Percentiles rank a stretch among this genome's conserved stretches.
Conservation (phyloP, 1,140 invertebrate species). For the Glomeris maerens region DNA sequence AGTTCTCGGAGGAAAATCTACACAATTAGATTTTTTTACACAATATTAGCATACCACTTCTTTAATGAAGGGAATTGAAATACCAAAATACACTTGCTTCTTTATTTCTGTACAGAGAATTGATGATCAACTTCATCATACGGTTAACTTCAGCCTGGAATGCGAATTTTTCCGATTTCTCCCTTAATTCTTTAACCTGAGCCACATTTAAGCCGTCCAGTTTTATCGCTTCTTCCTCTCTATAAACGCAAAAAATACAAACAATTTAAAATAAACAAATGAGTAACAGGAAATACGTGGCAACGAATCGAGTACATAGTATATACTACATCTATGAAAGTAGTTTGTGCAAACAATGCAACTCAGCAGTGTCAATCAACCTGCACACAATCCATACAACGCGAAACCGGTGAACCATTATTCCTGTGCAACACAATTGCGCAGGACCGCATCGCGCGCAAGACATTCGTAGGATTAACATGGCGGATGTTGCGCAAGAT, state of each 20-base stretch:
- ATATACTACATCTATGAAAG: too few species aligned
- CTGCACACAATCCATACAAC: too few species aligned
- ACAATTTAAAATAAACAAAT: too few species aligned
- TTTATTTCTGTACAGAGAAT: constrained; percentile 95
- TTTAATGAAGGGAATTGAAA: not conserved
- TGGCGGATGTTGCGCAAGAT: not conserved
- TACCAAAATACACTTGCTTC: constrained; percentile 44
- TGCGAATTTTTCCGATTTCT: constrained; percentile 79
- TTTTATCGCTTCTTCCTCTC: constrained; percentile 94
- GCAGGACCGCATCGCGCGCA: constrained; percentile 7
- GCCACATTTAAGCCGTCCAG: constrained; percentile 88
- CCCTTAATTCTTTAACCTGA: constrained; percentile 68
- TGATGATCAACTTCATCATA: constrained; percentile 99
- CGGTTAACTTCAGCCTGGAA: constrained; percentile 96
- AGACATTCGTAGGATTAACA: constrained; percentile 1
- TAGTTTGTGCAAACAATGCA: too few species aligned
- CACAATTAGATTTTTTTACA: constrained; percentile 21
- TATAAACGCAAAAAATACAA: too few species aligned
- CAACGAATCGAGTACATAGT: too few species aligned
- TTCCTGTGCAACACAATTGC: constrained; percentile 1
- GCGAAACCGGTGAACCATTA: constrained; percentile 10
- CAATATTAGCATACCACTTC: not conserved
- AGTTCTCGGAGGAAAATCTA: constrained; percentile 92
- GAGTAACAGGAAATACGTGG: too few species aligned
- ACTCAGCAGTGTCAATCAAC: too few species aligned